Evolutionary conservation across 92 coral and sea anemone species (phyloP).

Genomic region (Heteractis magnifica): DNA sequence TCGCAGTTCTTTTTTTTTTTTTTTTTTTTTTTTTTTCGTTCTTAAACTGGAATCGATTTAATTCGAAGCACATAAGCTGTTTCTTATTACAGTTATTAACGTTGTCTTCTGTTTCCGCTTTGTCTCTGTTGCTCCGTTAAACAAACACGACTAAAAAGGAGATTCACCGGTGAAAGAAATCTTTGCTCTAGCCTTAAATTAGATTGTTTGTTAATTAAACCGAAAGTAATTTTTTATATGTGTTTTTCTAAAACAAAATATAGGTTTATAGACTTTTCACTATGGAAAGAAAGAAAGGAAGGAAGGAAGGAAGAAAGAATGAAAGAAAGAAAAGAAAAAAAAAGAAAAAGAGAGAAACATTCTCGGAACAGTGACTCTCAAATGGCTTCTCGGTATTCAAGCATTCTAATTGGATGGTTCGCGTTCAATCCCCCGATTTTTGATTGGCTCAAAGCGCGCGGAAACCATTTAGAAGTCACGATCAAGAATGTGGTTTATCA

Average conservation of each 20-base stretch:
- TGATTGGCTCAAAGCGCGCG: background rate
- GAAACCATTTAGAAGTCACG: background rate
- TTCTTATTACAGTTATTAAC: background rate
- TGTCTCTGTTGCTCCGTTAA: background rate
- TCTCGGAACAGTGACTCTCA: background rate
- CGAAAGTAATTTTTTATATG: no score
- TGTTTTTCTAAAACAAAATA: no score
- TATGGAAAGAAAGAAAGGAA: no score
- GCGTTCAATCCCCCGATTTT: background rate
- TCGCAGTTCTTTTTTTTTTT: no score
- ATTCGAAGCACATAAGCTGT: background rate
- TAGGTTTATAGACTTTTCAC: no score
- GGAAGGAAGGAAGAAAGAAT: no score
- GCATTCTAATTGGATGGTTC: background rate
- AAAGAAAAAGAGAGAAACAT: background rate
- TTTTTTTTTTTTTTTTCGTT: no score
- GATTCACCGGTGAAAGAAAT: no score
- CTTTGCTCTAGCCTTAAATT: no score
- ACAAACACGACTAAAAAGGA: no score
- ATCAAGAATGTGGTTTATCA: no score
- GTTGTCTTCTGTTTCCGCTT: background rate
- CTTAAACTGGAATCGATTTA: background rate
- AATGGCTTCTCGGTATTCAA: background rate
- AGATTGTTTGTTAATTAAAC: no score
- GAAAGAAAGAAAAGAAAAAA: background rate